These are phyloP conservation scores for Geopemphigus sp. DNA, from an alignment of 1,140 invertebrate species.

Conservation along the genomic window DNA sequence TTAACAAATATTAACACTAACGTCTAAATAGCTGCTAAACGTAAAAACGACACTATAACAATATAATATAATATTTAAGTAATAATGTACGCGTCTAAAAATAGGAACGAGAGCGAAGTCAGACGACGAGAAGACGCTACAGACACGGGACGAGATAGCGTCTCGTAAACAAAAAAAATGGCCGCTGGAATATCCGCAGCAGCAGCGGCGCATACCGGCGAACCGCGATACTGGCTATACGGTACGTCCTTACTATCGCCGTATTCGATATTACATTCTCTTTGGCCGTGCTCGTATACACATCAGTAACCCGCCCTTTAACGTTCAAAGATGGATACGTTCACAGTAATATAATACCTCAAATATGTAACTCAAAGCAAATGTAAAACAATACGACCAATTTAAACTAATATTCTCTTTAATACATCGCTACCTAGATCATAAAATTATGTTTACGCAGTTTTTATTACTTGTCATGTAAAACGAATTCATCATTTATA, in stretches of 20 bases:
- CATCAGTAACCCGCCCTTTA: too few relatives aligned
- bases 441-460: too few relatives aligned
- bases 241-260: background rate
- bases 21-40: background rate
- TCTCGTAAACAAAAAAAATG: slow-evolving; percentile 50
- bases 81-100: slow-evolving; percentile 48
- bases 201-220: slow-evolving; percentile 42
- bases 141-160: slow-evolving; percentile 45
- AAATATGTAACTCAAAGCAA: too few relatives aligned
- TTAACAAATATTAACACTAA: slow-evolving; percentile 40
- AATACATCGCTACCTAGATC: too few relatives aligned
- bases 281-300: too few relatives aligned
- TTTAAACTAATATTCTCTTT: too few relatives aligned
- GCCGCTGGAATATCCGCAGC: slow-evolving; percentile 48
- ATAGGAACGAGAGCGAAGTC: slow-evolving; percentile 46
- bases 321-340: too few relatives aligned
- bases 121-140: slow-evolving; percentile 41
- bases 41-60: slow-evolving; percentile 37
- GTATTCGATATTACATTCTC: background rate
- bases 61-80: slow-evolving; percentile 42
- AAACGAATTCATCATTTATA: too few relatives aligned
- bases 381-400: too few relatives aligned
- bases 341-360: too few relatives aligned
- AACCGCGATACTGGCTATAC: slow-evolving; percentile 7
- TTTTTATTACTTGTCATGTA: too few relatives aligned